Conservation (phyloP, 1,140 invertebrate genomes). For the Musca vetustissima region DNA sequence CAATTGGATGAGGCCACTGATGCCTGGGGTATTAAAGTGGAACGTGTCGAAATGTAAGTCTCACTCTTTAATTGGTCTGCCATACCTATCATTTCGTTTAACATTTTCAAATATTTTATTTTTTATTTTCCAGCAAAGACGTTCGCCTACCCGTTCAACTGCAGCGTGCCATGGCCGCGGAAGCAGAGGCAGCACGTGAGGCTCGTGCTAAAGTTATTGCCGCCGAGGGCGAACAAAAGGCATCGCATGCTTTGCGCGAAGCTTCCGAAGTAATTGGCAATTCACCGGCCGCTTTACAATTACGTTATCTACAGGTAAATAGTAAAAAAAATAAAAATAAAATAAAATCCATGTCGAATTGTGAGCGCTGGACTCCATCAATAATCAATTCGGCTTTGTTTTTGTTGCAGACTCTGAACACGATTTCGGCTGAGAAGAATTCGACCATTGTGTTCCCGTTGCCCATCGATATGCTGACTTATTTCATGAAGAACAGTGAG, state of each 20-base stretch:
- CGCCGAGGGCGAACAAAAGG: too few relatives aligned
- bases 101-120: too few relatives aligned
- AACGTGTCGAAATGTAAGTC: constrained; percentile 91
- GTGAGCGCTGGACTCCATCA: constrained; percentile 31
- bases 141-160: constrained; percentile 81
- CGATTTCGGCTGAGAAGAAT: too few relatives aligned
- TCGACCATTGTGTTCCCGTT: constrained; percentile 90
- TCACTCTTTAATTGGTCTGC: neutral
- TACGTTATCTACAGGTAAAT: constrained; percentile 42
- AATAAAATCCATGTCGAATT: neutral
- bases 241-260: constrained; percentile 82
- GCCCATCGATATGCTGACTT: constrained; percentile 71
- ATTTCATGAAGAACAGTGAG: constrained; percentile 27
- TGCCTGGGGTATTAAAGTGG: constrained; percentile 96
- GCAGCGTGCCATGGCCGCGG: constrained; percentile 86
- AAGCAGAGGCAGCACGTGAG: too few relatives aligned
- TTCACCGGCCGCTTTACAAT: constrained; percentile 80
- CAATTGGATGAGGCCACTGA: constrained; percentile 70
- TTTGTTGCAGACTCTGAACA: constrained; percentile 71
- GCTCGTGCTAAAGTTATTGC: too few relatives aligned
- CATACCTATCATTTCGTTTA: too few relatives aligned
- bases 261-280: constrained; percentile 86
- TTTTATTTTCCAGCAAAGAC: constrained; percentile 72
- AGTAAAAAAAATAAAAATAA: too few relatives aligned
- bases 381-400: neutral